Evolutionary conservation across 1,140 invertebrate species (phyloP).

Genomic region (Sinonovacula constricta): DNA sequence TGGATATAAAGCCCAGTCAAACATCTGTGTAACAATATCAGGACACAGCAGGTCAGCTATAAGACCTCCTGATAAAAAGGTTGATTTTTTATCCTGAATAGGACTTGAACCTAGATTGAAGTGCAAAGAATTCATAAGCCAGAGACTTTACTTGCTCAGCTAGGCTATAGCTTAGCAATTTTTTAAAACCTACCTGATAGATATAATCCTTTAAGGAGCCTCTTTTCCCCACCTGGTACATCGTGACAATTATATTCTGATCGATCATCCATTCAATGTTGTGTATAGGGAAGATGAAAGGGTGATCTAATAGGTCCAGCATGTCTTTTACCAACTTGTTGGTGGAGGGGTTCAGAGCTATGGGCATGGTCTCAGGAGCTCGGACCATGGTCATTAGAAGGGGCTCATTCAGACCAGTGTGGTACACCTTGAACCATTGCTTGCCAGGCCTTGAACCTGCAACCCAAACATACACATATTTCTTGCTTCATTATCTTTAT

Average conservation of each 20-base stretch:
- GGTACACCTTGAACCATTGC: constrained; percentile 16
- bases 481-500: too few relatives aligned
- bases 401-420: background rate
- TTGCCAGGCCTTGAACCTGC: constrained; percentile 29
- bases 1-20: too few relatives aligned
- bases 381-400: constrained; percentile 34
- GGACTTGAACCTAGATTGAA: too few relatives aligned
- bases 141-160: too few relatives aligned
- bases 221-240: constrained; percentile 13
- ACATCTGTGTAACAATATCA: too few relatives aligned
- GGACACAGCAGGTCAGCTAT: too few relatives aligned
- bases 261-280: constrained; percentile 42
- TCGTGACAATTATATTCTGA: constrained; percentile 40
- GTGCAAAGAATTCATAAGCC: too few relatives aligned
- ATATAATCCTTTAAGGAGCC: constrained; percentile 45
- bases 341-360: background rate
- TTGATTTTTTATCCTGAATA: too few relatives aligned
- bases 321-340: constrained; percentile 19
- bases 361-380: constrained; percentile 13
- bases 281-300: constrained; percentile 41
- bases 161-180: too few relatives aligned
- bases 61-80: too few relatives aligned
- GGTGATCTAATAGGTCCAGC: constrained; percentile 37
- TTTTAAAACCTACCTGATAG: constrained; percentile 45
- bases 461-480: too few relatives aligned